Evolutionary conservation across 2,113 vertebrate genomes (phyloP).

Genomic region (Tragulus kanchil): DNA sequence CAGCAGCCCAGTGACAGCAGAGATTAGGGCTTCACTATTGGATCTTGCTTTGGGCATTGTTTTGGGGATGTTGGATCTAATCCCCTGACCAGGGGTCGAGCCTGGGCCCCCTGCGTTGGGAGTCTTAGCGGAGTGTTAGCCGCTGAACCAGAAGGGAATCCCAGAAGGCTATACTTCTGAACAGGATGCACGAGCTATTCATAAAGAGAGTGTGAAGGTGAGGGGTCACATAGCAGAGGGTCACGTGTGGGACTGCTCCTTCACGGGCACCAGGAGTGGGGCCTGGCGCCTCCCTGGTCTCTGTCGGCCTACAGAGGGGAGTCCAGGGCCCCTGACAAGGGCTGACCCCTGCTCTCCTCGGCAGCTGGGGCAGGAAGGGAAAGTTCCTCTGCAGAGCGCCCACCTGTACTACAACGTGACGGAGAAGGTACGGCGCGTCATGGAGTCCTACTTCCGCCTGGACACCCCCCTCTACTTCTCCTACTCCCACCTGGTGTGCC

Average conservation of each 20-base stretch:
- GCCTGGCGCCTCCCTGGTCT: not conserved
- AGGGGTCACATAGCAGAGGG: not conserved
- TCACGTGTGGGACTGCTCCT: fast-evolving
- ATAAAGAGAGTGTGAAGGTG: not conserved
- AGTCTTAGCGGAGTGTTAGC: not conserved
- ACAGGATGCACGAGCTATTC: not conserved
- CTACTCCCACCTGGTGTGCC: conserved; percentile 97
- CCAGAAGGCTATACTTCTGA: not conserved
- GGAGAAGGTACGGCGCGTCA: conserved; percentile 92
- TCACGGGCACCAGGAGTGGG: fast-evolving
- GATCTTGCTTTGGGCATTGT: no score
- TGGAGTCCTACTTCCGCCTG: conserved; percentile 95
- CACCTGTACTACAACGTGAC: conserved; percentile 94
- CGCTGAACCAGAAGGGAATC: not conserved
- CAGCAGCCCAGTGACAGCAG: not conserved
- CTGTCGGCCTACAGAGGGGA: not conserved
- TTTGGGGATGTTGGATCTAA: not conserved
- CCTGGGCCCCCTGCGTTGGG: not conserved
- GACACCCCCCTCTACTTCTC: conserved; percentile 94
- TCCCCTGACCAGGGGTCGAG: not conserved
- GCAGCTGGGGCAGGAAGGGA: conserved; percentile 95
- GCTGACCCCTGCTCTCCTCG: not conserved
- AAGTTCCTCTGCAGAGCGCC: conserved; percentile 93
- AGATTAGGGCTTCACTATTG: not conserved
- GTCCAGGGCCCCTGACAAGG: not conserved